phyloP scores from a whole-genome alignment of 2,113 vertebrate species.

The Mesitornis unicolor region DNA sequence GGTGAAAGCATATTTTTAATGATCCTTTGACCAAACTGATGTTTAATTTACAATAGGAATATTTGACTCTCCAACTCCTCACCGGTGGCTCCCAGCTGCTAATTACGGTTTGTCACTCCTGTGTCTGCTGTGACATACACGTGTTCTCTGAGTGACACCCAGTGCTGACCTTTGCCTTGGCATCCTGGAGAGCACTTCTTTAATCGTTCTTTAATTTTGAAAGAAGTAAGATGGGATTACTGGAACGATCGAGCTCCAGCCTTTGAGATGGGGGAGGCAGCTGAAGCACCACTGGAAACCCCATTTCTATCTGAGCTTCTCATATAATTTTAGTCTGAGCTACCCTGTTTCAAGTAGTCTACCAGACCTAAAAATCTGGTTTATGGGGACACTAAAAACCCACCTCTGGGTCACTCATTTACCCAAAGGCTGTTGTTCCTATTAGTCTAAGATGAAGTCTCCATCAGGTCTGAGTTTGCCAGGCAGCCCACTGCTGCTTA shows the following conservation, averaged over 20 bases:
- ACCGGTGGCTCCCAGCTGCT: neutral
- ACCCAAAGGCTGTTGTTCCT: neutral
- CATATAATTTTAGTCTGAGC: fast-evolving
- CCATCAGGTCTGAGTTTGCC: neutral
- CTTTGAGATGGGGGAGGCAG: neutral
- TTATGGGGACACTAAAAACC: neutral
- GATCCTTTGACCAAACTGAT: neutral
- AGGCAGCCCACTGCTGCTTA: neutral
- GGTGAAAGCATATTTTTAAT: slow-evolving; percentile 52
- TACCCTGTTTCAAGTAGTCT: neutral
- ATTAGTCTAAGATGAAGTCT: neutral
- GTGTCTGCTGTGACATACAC: neutral
- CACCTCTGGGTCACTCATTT: fast-evolving
- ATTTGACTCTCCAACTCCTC: neutral
- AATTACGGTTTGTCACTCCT: neutral
- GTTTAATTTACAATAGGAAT: neutral
- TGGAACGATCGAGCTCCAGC: neutral
- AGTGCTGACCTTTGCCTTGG: neutral
- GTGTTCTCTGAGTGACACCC: fast-evolving
- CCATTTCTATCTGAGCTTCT: neutral
- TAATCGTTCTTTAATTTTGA: neutral
- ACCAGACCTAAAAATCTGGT: neutral
- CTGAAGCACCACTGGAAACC: neutral
- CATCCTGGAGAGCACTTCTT: neutral
- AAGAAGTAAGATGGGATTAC: neutral